Evolutionary conservation across 2,113 vertebrate species (phyloP).

Genomic region (Carettochelys insculpta): DNA sequence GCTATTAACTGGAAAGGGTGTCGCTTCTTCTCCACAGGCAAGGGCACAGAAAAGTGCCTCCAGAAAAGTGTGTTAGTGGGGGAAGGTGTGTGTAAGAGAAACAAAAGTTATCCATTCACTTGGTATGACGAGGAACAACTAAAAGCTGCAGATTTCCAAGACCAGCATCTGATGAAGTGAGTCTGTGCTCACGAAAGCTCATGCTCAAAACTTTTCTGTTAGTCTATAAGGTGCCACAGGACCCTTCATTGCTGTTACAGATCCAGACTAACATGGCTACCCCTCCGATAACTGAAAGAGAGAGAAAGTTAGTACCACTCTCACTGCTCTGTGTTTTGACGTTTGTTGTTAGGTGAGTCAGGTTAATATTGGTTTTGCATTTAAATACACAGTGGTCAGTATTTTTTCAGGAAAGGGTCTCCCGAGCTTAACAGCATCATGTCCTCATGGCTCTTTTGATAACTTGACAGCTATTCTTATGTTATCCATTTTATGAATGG

Average conservation of each 20-base stretch:
- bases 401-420: not conserved
- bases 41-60: not conserved
- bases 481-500: not conserved
- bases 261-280: too few species aligned
- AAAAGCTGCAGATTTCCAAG: too few species aligned
- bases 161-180: too few species aligned
- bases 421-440: not conserved
- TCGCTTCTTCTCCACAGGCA: not conserved
- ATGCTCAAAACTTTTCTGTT: too few species aligned
- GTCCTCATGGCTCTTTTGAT: not conserved
- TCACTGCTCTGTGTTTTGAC: too few species aligned
- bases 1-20: not conserved
- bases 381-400: rapidly evolving
- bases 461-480: not conserved
- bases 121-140: not conserved
- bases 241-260: too few species aligned
- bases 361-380: not conserved
- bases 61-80: not conserved
- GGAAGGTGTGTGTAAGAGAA: not conserved
- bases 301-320: not conserved
- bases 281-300: too few species aligned
- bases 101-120: constrained; percentile 2
- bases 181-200: too few species aligned
- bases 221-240: too few species aligned
- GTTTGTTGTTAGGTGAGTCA: not conserved